These are phyloP conservation scores for Drosophila yooni DNA, from an alignment of 2,888 invertebrate genomes.

Conservation along the genomic window DNA sequence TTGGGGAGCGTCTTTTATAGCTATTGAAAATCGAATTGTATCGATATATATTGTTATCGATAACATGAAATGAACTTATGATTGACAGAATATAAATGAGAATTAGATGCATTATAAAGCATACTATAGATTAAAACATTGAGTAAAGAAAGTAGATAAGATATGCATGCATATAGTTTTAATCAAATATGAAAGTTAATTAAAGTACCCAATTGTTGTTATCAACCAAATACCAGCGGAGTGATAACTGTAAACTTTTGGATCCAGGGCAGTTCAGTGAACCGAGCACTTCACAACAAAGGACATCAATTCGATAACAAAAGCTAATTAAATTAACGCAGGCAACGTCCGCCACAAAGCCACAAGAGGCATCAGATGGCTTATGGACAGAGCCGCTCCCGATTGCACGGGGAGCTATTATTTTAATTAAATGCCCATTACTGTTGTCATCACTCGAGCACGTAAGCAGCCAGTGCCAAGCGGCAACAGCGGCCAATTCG, in stretches of 20 bases:
- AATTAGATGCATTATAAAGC: background rate
- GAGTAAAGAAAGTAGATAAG: background rate
- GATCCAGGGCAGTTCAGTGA: constrained; percentile 16
- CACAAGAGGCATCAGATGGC: background rate
- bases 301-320: constrained; percentile 40
- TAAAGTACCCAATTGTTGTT: background rate
- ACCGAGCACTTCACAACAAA: constrained; percentile 28
- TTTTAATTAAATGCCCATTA: constrained; percentile 68
- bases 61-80: background rate
- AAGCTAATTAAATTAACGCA: constrained; percentile 37
- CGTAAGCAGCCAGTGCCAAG: constrained; percentile 1
- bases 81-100: background rate
- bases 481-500: constrained; percentile 45
- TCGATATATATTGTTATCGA: background rate
- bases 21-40: background rate
- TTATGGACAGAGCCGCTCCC: constrained; percentile 6
- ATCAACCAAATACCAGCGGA: background rate
- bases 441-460: constrained; percentile 44
- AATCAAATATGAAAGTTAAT: background rate
- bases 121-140: background rate
- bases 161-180: background rate
- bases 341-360: constrained; percentile 44
- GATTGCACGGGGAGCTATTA: constrained; percentile 39
- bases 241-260: background rate
- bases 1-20: background rate